Evolutionary conservation across 2,113 vertebrate species (phyloP).

Genomic region (Trematocara macrostoma): DNA sequence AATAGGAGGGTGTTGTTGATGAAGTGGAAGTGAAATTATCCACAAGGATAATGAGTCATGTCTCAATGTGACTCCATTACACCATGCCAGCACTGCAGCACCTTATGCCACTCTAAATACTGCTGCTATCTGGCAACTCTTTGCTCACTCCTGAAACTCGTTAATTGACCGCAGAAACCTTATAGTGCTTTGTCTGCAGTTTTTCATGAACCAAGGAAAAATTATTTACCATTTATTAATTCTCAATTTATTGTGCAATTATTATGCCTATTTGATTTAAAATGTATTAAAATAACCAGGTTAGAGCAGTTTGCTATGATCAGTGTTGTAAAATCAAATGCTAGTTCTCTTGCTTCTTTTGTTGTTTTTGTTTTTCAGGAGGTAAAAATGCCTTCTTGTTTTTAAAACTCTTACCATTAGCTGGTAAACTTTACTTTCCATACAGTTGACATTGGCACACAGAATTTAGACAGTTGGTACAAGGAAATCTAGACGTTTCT

Average conservation of each 20-base stretch:
- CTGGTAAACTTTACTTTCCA: not conserved
- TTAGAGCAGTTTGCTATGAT: not conserved
- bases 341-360: not conserved
- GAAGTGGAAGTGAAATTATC: slow-evolving; percentile 26
- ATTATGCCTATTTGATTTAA: not conserved
- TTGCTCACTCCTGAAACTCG: not conserved
- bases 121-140: slow-evolving; percentile 9
- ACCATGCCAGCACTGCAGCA: slow-evolving; percentile 5
- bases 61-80: slow-evolving; percentile 41
- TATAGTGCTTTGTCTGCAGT: not conserved
- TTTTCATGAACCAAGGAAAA: not conserved
- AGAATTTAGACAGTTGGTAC: not conserved
- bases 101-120: slow-evolving; percentile 23
- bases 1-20: slow-evolving; percentile 4
- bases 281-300: not conserved
- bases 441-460: not conserved
- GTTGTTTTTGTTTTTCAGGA: not conserved
- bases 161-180: not conserved
- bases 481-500: not conserved
- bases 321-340: not conserved
- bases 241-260: not conserved
- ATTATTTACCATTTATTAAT: not conserved
- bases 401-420: not conserved
- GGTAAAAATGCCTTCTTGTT: not conserved
- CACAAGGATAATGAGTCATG: slow-evolving; percentile 49